Percentiles rank a stretch among this genome's conserved stretches.
phyloP scores from a whole-genome alignment of 2,797 vertebrate species.

The Menidia menidia region DNA sequence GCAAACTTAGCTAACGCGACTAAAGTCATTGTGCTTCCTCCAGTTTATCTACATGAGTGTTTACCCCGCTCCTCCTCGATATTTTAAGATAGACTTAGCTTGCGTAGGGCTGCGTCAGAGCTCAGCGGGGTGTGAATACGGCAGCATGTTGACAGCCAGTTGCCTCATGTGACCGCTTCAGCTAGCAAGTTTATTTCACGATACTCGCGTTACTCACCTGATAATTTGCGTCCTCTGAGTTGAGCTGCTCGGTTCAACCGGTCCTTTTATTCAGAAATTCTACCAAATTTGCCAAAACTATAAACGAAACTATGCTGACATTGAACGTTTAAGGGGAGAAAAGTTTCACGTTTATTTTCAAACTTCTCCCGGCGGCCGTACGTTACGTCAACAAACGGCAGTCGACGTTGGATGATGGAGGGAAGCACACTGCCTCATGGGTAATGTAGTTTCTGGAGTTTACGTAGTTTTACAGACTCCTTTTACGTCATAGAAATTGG shows the following conservation, averaged over 20 bases:
- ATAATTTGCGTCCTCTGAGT: not conserved
- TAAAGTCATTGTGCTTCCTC: not conserved
- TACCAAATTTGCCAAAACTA: not conserved
- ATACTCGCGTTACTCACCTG: constrained; percentile 31
- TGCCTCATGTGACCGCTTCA: constrained; percentile 46
- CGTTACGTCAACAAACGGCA: constrained; percentile 34
- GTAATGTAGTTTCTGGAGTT: constrained; percentile 42
- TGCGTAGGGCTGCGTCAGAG: not conserved
- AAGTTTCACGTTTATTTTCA: constrained; percentile 75
- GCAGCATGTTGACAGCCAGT: constrained; percentile 40
- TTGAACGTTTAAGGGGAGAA: constrained; percentile 8
- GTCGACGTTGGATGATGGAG: constrained; percentile 61
- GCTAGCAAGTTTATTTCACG: constrained; percentile 24
- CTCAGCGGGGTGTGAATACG: not conserved
- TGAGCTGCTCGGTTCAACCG: accelerated
- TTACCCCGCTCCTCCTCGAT: too few species aligned
- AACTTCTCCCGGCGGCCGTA: constrained; percentile 71
- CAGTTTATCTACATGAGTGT: not conserved
- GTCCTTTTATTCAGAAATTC: not conserved
- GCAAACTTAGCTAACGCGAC: constrained; percentile 6
- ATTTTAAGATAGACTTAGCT: accelerated
- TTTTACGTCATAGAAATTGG: not conserved
- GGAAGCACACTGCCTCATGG: not conserved
- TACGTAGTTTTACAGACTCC: not conserved
- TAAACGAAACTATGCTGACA: not conserved